Evolutionary conservation across 1,140 invertebrate species (phyloP), one percentile per base, ranked within the genome.

Genomic region (Dendrolimus punctatus): DNA sequence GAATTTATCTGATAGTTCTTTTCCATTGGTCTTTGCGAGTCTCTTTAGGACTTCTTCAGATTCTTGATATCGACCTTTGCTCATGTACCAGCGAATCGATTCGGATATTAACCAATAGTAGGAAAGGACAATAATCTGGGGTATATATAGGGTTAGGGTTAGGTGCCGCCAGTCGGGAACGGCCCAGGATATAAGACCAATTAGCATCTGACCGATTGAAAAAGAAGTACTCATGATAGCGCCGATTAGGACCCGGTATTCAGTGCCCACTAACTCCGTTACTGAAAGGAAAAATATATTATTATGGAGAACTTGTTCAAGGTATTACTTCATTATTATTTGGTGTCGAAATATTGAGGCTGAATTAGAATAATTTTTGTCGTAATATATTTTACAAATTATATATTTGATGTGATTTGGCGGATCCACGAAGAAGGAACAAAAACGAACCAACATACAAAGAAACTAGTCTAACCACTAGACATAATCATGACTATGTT

Each of bases 261-360:
- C 89, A 8, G 92, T 91, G 8, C 91, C 93, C 2, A 94, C 91
- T 57, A 94, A 83, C 73, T 96, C 94, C 71, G 94, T 89, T 40
- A 92, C 93, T 44, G 91, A 23, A 23, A 23, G 23, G 23, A 23
- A 23, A 23, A 41, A 2, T 42, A n/a, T 8, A 10, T 40, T 23
- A 39, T 46, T 6, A 46, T 10, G n/a, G 10, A 46, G 8, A 9
- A 46, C 4, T 9, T 23, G 6, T n/a, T 46, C 1, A 23, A 23
- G 23, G 23, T 23, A 23, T 3, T 23, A 2, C 23, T 23, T 23
- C 23, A 23, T 23, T 23, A 23, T 1, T 23, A 2, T 23, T 23
- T 23, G 23, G 23, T 23, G 23, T 23, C 23, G 23, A 23, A 23
- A 23, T 3, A 23, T 23, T 23, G 23, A 23, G 23, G 1, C 23